Base-by-base conservation (phyloP, 2,797 vertebrate species). In the Chiloscyllium punctatum region DNA sequence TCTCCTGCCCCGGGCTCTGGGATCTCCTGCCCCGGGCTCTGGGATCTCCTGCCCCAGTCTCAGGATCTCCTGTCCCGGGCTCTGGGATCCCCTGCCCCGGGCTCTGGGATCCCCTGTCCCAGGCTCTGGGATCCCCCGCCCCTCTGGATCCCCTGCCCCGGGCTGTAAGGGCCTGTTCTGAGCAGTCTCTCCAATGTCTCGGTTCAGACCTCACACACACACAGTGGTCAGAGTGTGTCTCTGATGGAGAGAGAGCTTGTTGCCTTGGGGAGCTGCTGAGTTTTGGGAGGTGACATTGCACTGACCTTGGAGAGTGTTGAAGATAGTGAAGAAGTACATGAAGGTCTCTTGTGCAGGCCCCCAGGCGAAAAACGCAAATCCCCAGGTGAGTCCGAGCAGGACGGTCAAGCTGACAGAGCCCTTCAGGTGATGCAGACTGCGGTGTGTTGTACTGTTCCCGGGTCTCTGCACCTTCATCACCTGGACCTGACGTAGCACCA, bases 261-360 rank as follows among this genome's bases (percentile, higher is more conserved):
- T n/a, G n/a, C n/a, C n/a, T n/a, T 82, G 51, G 62, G 62, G 87
- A 62, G 7, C 33, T 33, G 2, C 57, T n/a, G 87, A 15, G 86
- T 51, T 96, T 94, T 42, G 33, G 68, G 21, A 18, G 21, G 15
- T 69, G 3, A 79, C 68, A 91, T 96, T 51, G 18, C 91, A 94
- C 95, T 97, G 98, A 99, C 98, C 98, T 97, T 99, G 98, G 33
- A 98, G 96, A 68, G 97, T 97, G 97, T 99, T 99, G 96, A 98
- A 98, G 97, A 99, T 96, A 96, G 98, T 96, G 96, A 99, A 99
- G 96, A 98, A 96, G 96, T 99, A 99, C 95, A 98, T 96, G 96
- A 98, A 96, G 94, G 97, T 96, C 95, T 97, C 97, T 96, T 96
- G 97, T 71, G 97, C 96, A 0, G 98, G 97, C 74, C 98, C 98